phyloP scores from a whole-genome alignment of 2,113 vertebrate species.

The Pseudolaguvia tuberculata region DNA sequence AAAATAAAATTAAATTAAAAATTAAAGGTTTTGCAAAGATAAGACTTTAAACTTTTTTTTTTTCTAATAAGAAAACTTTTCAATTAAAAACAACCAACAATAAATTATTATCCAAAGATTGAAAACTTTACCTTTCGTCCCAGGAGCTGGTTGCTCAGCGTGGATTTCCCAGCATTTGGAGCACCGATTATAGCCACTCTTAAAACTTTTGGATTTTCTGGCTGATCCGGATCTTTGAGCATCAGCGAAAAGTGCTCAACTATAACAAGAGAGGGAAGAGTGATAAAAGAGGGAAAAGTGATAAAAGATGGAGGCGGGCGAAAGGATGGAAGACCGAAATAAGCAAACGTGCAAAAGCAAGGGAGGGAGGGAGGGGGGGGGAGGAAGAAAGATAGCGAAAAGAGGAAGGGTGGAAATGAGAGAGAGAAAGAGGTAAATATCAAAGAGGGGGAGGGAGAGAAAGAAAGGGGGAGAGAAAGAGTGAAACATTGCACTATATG shows the following conservation, averaged over 20 bases:
- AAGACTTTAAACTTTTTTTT: too few species aligned
- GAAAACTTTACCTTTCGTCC: conserved; percentile 79
- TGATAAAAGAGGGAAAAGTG: background rate
- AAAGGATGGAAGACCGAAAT: background rate
- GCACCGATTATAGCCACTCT: conserved; percentile 83
- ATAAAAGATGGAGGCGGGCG: background rate
- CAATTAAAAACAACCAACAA: background rate
- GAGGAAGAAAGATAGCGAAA: background rate
- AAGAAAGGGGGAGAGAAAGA: background rate
- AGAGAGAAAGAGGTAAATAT: background rate
- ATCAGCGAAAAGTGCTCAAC: conserved; percentile 74
- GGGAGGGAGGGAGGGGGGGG: too few species aligned
- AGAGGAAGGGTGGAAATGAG: too few species aligned
- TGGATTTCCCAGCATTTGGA: conserved; percentile 94
- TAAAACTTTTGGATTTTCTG: conserved; percentile 74
- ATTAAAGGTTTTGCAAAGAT: too few species aligned
- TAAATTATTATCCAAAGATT: background rate
- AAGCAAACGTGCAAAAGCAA: background rate
- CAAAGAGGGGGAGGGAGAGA: background rate
- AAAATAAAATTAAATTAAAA: too few species aligned
- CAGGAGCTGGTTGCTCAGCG: conserved; percentile 85
- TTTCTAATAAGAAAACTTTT: background rate
- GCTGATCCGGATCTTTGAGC: conserved; percentile 75
- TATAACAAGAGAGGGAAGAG: conserved; percentile 44
- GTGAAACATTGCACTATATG: too few species aligned